phyloP scores from a whole-genome alignment of 2,888 invertebrate species.

The Epinotia demarniana region DNA sequence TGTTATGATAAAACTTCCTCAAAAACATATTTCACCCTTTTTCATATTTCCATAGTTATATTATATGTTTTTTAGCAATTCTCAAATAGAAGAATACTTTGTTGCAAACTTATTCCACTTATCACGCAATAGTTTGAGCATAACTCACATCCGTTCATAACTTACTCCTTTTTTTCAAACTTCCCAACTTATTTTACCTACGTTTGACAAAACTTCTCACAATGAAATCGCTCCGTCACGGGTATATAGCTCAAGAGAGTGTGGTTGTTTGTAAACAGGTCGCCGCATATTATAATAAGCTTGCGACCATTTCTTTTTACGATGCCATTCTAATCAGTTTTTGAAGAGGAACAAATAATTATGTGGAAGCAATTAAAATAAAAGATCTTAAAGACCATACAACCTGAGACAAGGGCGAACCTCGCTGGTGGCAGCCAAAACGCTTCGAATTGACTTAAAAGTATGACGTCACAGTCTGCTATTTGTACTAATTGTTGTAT shows the following conservation, averaged over 20 bases:
- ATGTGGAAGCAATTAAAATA: too few species aligned
- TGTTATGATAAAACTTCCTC: not conserved
- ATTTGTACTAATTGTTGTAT: too few species aligned
- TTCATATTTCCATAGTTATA: not conserved
- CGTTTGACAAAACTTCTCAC: constrained; percentile 32
- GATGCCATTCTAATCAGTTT: too few species aligned
- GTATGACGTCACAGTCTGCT: too few species aligned
- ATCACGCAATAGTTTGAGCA: constrained; percentile 16
- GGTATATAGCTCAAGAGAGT: constrained; percentile 10
- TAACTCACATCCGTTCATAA: constrained; percentile 20
- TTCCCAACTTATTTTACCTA: constrained; percentile 28
- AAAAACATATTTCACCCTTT: not conserved
- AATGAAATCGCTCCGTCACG: constrained; percentile 16
- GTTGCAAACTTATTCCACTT: constrained; percentile 9
- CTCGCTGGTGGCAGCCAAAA: too few species aligned
- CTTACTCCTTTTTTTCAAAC: constrained; percentile 15
- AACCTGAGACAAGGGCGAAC: too few species aligned
- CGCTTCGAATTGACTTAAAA: too few species aligned
- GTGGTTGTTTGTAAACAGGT: not conserved
- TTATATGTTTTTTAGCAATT: not conserved
- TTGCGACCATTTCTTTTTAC: too few species aligned
- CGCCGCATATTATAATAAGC: not conserved
- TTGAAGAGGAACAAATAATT: too few species aligned
- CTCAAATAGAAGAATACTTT: not conserved
- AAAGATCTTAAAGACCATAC: too few species aligned